These are phyloP conservation scores for Oscheius onirici DNA, from an alignment of 2,888 invertebrate species.

Conservation along the genomic window DNA sequence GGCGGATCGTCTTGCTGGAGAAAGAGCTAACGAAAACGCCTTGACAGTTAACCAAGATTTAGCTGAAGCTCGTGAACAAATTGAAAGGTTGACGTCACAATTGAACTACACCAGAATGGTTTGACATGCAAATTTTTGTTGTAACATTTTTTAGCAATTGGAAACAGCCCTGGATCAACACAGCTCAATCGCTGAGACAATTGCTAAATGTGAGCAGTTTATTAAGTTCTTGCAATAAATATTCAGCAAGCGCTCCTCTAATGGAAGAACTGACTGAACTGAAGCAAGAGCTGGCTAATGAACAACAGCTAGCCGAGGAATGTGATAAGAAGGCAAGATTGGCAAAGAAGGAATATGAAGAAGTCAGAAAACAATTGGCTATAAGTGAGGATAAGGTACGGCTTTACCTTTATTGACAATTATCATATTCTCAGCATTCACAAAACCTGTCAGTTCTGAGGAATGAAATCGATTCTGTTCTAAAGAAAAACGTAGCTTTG, in stretches of 20 bases:
- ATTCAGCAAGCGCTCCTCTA: slow-evolving; percentile 38
- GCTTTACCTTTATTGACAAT: neutral
- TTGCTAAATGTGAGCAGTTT: slow-evolving; percentile 20
- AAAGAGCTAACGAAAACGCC: slow-evolving; percentile 36
- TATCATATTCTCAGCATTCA: slow-evolving; percentile 5
- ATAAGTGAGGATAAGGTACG: slow-evolving; percentile 27
- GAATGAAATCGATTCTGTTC: slow-evolving; percentile 3
- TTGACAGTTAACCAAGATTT: slow-evolving; percentile 32
- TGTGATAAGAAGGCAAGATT: slow-evolving; percentile 22
- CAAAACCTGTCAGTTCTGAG: neutral
- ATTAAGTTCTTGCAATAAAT: neutral
- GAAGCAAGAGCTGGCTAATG: slow-evolving; percentile 29
- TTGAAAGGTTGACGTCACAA: slow-evolving; percentile 24
- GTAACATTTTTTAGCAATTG: slow-evolving; percentile 2
- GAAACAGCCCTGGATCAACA: slow-evolving; percentile 14
- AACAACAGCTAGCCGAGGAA: slow-evolving; percentile 31
- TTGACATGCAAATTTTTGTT: neutral
- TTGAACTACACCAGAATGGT: slow-evolving; percentile 22
- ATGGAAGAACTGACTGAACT: slow-evolving; percentile 38
- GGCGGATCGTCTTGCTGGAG: slow-evolving; percentile 35
- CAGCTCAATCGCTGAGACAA: slow-evolving; percentile 22
- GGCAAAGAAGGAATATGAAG: slow-evolving; percentile 21
- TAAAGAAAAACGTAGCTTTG: slow-evolving; percentile 1
- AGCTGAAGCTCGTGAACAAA: slow-evolving; percentile 31
- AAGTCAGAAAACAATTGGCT: slow-evolving; percentile 3